Base-by-base conservation (phyloP, 2,888 invertebrate species). In the Esperia sulphurella region DNA sequence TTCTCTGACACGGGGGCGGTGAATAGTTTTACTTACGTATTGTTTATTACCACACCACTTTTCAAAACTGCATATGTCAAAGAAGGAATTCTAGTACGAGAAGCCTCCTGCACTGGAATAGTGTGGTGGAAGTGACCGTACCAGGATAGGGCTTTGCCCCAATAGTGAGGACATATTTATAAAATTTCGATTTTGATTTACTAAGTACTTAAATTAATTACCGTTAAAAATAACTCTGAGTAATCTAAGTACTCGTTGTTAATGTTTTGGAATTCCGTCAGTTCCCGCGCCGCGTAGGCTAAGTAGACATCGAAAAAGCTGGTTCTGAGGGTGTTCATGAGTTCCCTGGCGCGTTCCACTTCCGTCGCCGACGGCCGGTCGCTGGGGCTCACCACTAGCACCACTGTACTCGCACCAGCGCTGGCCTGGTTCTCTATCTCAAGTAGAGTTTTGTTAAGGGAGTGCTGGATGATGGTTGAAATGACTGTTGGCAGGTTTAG, bases 281-380 rank as follows among this genome's bases (percentile, higher is more conserved):
- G 58, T 43, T 90, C 85, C 12, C 79, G 73, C 0, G 91, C 82
- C 0, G 89, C 75, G 57, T 91, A 92, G 0, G 91, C 75, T 51
- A 92, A 90, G 57, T 88, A 90, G 0, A 90, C 84, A 54, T 92
- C 91, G 29, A 91, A 91, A 64, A 87, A 85, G 8, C 76, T 75
- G 0, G 66, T 68, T 50, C 91, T 79, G 3, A 92, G 71, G 1
- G 88, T 73, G 6, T 61, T 56, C 77, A 92, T 83, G 0, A 90
- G 73, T 31, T 74, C 72, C 45, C 78, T 65, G 0, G 90, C 77
- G 10, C 73, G 65, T 3, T 82, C 78, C 39, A 84, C 51, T 51
- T 92, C 92, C 0, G 66, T 58, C 28, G 83, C 72, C 0, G 88
- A 84, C 0, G 91, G 82, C 3, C 79, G 68, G 49, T 90, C 87